phyloP scores from a whole-genome alignment of 92 coral and sea anemone species.

The Ricordea florida region DNA sequence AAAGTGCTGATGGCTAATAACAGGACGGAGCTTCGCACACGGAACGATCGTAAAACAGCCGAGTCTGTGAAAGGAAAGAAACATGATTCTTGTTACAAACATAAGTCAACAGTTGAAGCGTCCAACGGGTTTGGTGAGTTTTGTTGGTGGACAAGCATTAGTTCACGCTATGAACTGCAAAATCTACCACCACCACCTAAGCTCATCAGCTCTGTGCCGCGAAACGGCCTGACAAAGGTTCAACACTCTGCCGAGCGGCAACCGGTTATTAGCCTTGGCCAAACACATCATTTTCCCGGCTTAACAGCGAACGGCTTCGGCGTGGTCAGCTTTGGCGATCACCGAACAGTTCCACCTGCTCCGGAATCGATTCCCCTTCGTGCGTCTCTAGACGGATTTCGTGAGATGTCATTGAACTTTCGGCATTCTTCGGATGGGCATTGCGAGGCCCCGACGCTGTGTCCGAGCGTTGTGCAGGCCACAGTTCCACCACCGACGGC shows the following conservation, averaged over 20 bases:
- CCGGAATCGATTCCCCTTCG: slow-evolving; percentile 36
- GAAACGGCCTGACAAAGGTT: slow-evolving; percentile 54
- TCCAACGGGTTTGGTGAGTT: slow-evolving; percentile 41
- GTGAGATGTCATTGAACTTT: slow-evolving; percentile 54
- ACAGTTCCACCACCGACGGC: not conserved
- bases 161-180: slow-evolving; percentile 53
- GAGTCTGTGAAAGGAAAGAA: too few species aligned
- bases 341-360: slow-evolving; percentile 13
- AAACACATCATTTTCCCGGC: slow-evolving; percentile 41
- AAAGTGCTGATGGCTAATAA: too few species aligned
- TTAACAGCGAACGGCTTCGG: slow-evolving; percentile 37
- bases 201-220: slow-evolving; percentile 68
- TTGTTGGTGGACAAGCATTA: slow-evolving; percentile 68
- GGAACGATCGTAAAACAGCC: too few species aligned
- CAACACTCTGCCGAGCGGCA: slow-evolving; percentile 42
- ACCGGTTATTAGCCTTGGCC: slow-evolving; percentile 18
- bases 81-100: not conserved
- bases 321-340: slow-evolving; percentile 49
- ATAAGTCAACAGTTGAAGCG: not conserved
- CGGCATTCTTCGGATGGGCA: slow-evolving; percentile 65
- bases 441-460: slow-evolving; percentile 66
- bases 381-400: slow-evolving; percentile 35
- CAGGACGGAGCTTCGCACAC: too few species aligned
- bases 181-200: slow-evolving; percentile 88
- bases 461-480: slow-evolving; percentile 47